Evolutionary conservation across 2,113 vertebrate species (phyloP).

Genomic region (Gymnarchus niloticus): DNA sequence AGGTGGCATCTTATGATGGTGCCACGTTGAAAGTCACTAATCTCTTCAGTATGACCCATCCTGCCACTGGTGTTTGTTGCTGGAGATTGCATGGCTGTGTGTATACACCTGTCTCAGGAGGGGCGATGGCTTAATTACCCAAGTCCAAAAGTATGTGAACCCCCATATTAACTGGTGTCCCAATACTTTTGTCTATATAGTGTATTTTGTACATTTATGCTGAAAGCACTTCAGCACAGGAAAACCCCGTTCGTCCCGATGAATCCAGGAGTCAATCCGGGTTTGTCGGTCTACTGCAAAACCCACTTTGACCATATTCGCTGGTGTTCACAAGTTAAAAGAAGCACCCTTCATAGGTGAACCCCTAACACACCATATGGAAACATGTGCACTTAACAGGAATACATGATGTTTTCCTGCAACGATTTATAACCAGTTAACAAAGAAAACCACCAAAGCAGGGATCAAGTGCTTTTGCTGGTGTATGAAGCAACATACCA

Average conservation of each 20-base stretch:
- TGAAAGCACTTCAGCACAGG: background rate
- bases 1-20: too few species aligned
- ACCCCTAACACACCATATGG: background rate
- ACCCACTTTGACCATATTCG: background rate
- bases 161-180: too few species aligned
- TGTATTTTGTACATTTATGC: background rate
- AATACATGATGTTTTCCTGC: background rate
- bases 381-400: background rate
- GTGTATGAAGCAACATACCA: too few species aligned
- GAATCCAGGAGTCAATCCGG: background rate
- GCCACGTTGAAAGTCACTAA: too few species aligned
- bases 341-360: background rate
- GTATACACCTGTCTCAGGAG: too few species aligned
- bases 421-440: background rate
- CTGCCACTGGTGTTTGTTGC: too few species aligned
- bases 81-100: too few species aligned
- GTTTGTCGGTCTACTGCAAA: background rate
- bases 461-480: background rate
- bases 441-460: background rate
- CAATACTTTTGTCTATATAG: too few species aligned
- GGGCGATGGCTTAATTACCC: too few species aligned
- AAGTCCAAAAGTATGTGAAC: too few species aligned
- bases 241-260: background rate
- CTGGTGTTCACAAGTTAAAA: background rate
- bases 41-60: too few species aligned